These are phyloP conservation scores for Himalopsyche phryganea DNA, from an alignment of 1,140 invertebrate species.

Conservation along the genomic window DNA sequence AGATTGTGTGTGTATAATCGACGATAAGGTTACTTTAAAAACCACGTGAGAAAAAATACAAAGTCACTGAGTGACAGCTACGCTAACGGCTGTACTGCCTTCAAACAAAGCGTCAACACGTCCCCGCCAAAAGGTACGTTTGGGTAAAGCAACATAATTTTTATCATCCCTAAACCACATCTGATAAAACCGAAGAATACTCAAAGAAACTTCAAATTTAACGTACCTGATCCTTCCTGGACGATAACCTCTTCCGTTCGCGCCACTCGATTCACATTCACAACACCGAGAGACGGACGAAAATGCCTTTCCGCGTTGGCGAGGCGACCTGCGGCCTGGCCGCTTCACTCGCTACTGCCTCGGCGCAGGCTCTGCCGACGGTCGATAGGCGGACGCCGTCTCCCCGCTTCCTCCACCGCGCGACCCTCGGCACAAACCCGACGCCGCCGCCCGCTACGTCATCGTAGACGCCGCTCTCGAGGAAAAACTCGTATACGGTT, in stretches of 20 bases:
- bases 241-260: constrained; percentile 9
- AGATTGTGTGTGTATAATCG: no score
- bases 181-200: constrained; percentile 1
- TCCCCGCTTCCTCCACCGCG: no score
- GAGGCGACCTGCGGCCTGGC: constrained; percentile 6
- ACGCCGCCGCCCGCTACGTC: constrained; percentile 17
- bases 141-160: neutral
- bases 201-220: neutral
- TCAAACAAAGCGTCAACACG: constrained; percentile 8
- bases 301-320: constrained; percentile 4
- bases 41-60: neutral
- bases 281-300: constrained; percentile 6
- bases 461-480: constrained; percentile 19
- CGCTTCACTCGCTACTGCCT: constrained; percentile 17
- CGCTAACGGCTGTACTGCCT: constrained; percentile 9
- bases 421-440: neutral
- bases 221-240: constrained; percentile 9
- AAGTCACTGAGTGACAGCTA: constrained; percentile 18
- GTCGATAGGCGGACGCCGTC: constrained; percentile 8
- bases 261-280: constrained; percentile 6
- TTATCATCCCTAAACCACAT: neutral
- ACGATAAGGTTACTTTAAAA: no score
- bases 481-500: constrained; percentile 19
- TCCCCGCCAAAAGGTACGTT: neutral
- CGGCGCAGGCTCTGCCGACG: constrained; percentile 10